Base-by-base conservation (phyloP, 2,888 invertebrate species). In the Plusia festucae region DNA sequence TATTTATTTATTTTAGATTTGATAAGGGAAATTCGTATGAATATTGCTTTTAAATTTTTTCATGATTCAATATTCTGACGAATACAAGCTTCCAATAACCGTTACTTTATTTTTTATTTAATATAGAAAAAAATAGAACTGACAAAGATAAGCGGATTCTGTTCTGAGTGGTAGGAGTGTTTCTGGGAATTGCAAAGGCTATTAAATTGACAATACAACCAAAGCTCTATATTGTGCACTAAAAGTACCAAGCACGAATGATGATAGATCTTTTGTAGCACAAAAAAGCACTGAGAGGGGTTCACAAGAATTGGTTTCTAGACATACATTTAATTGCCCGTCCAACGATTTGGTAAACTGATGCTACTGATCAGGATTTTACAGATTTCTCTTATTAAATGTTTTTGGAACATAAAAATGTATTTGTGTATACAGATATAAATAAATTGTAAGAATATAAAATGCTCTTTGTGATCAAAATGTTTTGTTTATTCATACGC, bases 401-500 rank as follows among this genome's bases (percentile, higher is more conserved):
- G 9, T 53, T 64, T 22, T 68, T 51, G 4, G 34, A 65, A 54
- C 32, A 57, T 44, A 16, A 15, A 22, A 30, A 52, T n/a, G n/a
- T 11, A 53, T 20, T 46, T 34, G 30, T 46, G n/a, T n/a, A n/a
- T n/a, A n/a, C n/a, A n/a, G 49, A 13, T 18, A 51, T 16, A 61
- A 70, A 70, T 53, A 61, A 51, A 27, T 44, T 55, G 16, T 1
- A 34, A 7, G 24, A 34, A 61, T 59, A 59, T 56, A 59, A 30
- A 62, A 61, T n/a, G 18, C 9, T 51, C 11, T 44, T 49, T 32
- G 27, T 15, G 6, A n/a, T 51, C 24, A 64, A 66, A 70, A 56
- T 56, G 63, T 57, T 44, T 46, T 30, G 57, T 64, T 40, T 34
- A 62, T 62, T 66, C 67, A 66, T 54, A 55, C 18, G 18, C 18